Percentiles rank a stretch among this genome's conserved stretches.
These are phyloP conservation scores for Montipora cactus DNA, from an alignment of 64 coral and sea anemone genomes.

Conservation along the genomic window DNA sequence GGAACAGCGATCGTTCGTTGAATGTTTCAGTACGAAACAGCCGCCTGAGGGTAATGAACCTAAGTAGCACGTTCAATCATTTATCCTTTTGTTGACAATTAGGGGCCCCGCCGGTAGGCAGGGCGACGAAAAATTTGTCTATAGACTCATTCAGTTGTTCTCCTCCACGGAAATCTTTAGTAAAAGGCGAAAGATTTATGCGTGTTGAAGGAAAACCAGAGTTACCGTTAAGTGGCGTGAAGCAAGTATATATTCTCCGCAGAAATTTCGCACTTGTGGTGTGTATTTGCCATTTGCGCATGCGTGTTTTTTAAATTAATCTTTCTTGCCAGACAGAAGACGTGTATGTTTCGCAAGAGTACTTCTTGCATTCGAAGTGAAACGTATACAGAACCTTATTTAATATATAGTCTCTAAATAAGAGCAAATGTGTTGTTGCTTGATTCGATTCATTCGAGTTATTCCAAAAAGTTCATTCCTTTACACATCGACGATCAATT, in stretches of 20 bases:
- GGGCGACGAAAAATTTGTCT: conserved; percentile 83
- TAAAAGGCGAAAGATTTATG: conserved; percentile 93
- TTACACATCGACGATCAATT: conserved; percentile 8
- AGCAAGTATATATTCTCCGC: neutral
- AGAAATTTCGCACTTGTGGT: neutral
- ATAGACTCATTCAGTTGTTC: conserved; percentile 82
- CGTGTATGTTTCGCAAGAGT: too few species aligned
- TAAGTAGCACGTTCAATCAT: neutral
- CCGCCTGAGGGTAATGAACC: neutral
- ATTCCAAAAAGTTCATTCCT: neutral
- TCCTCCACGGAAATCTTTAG: conserved; percentile 91
- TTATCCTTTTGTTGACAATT: neutral
- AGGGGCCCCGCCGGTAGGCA: conserved; percentile 58
- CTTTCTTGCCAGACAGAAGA: too few species aligned
- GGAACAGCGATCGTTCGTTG: too few species aligned
- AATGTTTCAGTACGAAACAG: too few species aligned
- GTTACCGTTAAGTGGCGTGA: neutral
- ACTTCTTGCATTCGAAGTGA: neutral
- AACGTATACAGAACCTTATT: neutral
- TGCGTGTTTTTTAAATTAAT: neutral
- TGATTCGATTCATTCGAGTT: neutral
- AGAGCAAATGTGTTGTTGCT: neutral
- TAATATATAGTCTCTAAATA: neutral
- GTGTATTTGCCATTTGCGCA: neutral
- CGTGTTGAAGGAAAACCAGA: conserved; percentile 76